Evolutionary conservation across 2,888 invertebrate species (phyloP).

Genomic region (Tyria jacobaeae): DNA sequence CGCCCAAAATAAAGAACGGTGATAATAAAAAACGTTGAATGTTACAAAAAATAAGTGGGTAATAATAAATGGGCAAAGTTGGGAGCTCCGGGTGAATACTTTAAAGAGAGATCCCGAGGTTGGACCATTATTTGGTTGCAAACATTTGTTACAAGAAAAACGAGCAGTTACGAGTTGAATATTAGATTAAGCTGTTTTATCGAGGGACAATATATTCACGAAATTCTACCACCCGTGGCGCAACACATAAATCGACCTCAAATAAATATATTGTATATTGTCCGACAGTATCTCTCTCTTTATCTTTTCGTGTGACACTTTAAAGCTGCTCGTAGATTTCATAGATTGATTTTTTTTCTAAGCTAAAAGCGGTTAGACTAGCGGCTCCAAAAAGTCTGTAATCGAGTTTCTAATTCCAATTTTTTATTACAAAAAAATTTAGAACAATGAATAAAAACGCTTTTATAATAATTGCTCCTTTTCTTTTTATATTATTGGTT

Average conservation of each 20-base stretch:
- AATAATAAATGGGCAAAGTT: constrained; percentile 47
- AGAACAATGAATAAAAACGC: no score
- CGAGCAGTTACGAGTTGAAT: constrained; percentile 21
- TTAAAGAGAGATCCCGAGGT: constrained; percentile 12
- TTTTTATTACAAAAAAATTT: no score
- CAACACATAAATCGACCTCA: constrained; percentile 18
- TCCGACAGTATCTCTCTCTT: neutral
- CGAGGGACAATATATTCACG: constrained; percentile 9
- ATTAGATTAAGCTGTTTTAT: constrained; percentile 33
- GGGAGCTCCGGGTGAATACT: constrained; percentile 37
- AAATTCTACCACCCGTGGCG: constrained; percentile 16
- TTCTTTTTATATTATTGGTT: neutral
- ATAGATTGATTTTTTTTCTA: no score
- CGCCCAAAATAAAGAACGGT: constrained; percentile 5
- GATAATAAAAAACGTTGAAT: constrained; percentile 28
- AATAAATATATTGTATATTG: neutral
- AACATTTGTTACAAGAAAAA: constrained; percentile 27
- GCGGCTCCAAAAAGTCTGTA: no score
- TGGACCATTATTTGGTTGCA: constrained; percentile 6
- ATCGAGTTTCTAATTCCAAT: no score
- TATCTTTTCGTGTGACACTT: no score
- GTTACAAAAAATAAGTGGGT: constrained; percentile 31
- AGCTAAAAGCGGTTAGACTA: no score
- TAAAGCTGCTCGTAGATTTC: no score
- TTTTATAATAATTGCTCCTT: neutral